A percentile compares a stretch with the other conserved stretches of the same genome.
These are phyloP conservation scores for Notocelia uddmanniana DNA, from an alignment of 2,888 invertebrate genomes.

Conservation along the genomic window DNA sequence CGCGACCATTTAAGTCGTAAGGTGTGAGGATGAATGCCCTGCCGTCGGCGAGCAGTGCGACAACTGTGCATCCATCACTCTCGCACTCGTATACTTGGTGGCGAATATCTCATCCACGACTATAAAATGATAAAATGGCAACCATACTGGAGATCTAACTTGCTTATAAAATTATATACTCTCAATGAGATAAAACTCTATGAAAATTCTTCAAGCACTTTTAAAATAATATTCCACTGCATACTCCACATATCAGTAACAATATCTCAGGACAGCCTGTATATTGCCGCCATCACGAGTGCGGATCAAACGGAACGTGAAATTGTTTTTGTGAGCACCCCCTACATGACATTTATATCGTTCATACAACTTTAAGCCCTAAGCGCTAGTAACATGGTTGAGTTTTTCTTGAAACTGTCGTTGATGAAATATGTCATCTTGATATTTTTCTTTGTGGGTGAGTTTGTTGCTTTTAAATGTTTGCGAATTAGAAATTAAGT, in stretches of 20 bases:
- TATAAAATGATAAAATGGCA: no score
- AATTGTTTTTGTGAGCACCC: slow-evolving; percentile 45
- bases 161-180: slow-evolving; percentile 10
- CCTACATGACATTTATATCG: slow-evolving; percentile 28
- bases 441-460: slow-evolving; percentile 42
- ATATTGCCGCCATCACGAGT: slow-evolving; percentile 43
- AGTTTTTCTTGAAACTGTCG: neutral
- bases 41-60: no score
- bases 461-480: slow-evolving; percentile 38
- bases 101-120: no score
- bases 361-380: neutral
- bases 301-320: slow-evolving; percentile 45
- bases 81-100: no score
- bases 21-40: no score
- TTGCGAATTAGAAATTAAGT: slow-evolving; percentile 35
- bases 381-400: neutral
- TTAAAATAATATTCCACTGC: slow-evolving; percentile 42
- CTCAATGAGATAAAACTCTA: slow-evolving; percentile 8
- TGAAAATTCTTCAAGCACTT: slow-evolving; percentile 28
- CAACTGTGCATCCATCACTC: no score
- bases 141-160: neutral
- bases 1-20: no score
- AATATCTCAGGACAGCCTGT: slow-evolving; percentile 37
- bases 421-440: slow-evolving; percentile 39
- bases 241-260: slow-evolving; percentile 40